Evolutionary conservation across 1,140 invertebrate species (phyloP).

Genomic region (Formica exsecta): DNA sequence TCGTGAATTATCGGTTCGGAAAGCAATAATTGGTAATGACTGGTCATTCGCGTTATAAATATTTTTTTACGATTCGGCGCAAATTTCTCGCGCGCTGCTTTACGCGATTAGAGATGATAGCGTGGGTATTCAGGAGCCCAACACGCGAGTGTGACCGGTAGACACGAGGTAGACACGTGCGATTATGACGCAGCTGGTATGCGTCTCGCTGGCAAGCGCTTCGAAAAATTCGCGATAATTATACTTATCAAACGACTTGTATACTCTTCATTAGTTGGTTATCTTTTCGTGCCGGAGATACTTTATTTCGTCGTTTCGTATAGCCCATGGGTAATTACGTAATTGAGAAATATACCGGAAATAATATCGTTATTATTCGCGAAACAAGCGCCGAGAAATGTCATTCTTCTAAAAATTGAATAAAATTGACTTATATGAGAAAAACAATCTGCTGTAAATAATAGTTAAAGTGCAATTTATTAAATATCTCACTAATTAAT

Average conservation of each 20-base stretch:
- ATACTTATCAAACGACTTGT: background rate
- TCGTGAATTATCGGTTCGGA: background rate
- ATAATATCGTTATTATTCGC: constrained; percentile 8
- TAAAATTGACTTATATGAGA: background rate
- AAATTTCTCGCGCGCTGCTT: background rate
- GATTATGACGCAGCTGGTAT: background rate
- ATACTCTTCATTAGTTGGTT: background rate
- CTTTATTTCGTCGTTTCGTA: background rate
- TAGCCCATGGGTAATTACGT: background rate
- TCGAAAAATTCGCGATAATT: constrained; percentile 33
- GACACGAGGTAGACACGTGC: constrained; percentile 52
- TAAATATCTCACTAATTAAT: background rate
- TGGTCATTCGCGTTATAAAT: constrained; percentile 22
- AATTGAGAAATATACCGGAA: background rate
- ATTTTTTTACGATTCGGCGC: constrained; percentile 41
- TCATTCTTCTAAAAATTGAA: background rate
- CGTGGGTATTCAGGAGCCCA: background rate
- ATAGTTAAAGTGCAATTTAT: background rate
- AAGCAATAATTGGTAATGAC: constrained; percentile 10
- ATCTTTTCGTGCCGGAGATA: background rate
- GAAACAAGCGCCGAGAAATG: background rate
- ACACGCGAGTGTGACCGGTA: background rate
- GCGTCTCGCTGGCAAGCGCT: background rate
- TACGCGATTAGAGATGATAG: background rate
- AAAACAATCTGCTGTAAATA: background rate